Evolutionary conservation across 2,113 vertebrate species (phyloP), one percentile per base, ranked within the genome.

Genomic region (Sitta europaea): DNA sequence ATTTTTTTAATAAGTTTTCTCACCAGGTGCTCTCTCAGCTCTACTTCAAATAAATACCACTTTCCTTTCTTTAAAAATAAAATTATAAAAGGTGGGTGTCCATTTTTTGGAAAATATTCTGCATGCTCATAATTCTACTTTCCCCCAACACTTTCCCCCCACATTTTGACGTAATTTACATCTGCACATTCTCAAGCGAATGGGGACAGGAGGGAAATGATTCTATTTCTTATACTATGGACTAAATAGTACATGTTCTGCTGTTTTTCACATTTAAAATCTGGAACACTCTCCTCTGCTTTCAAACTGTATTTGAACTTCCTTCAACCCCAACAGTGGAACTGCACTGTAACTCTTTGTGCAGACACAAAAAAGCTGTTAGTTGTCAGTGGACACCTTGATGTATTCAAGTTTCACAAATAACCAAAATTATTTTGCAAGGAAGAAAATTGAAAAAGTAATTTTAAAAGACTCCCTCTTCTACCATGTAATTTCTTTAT

Each of bases 231-330:
- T 88, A 86, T 92, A 84, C 70, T 75, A 40, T 80, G 31, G 12
- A 25, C 50, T 58, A 14, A 91, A 86, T 18, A 14, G 25, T 47
- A 36, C 16, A n/a, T 45, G 82, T 45, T 97, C 97, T 98, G 96
- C 94, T 98, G 86, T 95, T 98, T 97, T 98, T 98, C 97, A 97
- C 96, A 96, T 97, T 97, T 95, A 94, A 92, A 94, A 62, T 93
- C 92, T 95, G 91, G 95, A 96, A 91, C 10, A 0, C 55, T 95
- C 43, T 79, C 42, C 57, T 93, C 51, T 93, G 66, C 93, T 96
- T 96, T 96, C 93, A 96, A 94, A 74, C 66, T 40, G 55, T 73
- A 92, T 97, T 97, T 95, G 97, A 98, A 97, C 97, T 97, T 92
- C 75, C 91, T 90, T 86, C 95, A 97, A 97, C 93, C 97, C 81